Conservation (phyloP, 2,797 vertebrate genomes). For the Phataginus tetradactyla region DNA sequence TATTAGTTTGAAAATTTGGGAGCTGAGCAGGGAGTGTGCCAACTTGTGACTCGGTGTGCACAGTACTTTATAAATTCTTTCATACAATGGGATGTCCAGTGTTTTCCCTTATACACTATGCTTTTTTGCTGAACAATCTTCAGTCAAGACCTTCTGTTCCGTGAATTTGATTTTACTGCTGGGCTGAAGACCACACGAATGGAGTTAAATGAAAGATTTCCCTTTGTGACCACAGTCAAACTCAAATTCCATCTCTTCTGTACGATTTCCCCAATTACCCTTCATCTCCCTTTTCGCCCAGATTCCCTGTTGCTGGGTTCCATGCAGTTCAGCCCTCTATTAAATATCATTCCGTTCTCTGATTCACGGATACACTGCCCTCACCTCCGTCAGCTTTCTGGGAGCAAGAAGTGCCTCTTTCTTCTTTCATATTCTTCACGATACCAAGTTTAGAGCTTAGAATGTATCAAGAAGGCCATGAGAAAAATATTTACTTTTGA, state of each 20-base stretch:
- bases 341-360: not conserved
- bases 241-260: not conserved
- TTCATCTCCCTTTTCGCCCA: not conserved
- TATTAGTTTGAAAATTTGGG: not conserved
- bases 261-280: not conserved
- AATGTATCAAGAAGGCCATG: not conserved
- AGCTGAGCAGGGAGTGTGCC: not conserved
- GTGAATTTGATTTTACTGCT: not conserved
- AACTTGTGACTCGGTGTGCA: not conserved
- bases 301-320: not conserved
- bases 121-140: not conserved
- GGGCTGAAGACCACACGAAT: not conserved
- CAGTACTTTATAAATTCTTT: not conserved
- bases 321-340: not conserved
- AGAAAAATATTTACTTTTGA: not conserved
- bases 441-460: not conserved
- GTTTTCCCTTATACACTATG: not conserved
- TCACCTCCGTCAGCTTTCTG: not conserved
- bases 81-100: rapidly evolving
- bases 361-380: not conserved
- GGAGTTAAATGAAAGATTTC: not conserved
- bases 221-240: not conserved
- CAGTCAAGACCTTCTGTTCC: not conserved
- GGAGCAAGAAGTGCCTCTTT: not conserved
- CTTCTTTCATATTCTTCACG: not conserved